phyloP scores from a whole-genome alignment of 2,113 vertebrate genomes.

The Peucedramus taeniatus region DNA sequence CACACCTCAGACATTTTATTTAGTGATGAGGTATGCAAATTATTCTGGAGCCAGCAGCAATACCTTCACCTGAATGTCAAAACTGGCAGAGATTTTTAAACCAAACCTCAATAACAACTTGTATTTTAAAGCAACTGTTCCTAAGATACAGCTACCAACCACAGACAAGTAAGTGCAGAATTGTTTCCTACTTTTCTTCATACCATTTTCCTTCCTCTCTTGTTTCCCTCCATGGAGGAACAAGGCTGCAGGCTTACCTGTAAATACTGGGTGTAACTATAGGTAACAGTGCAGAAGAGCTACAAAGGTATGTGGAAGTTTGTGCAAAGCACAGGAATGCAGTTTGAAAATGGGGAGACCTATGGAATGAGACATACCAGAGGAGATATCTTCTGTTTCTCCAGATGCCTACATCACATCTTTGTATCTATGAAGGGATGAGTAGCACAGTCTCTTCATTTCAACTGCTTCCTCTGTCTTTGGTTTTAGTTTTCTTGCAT shows the following conservation, averaged over 20 bases:
- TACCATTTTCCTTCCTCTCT: background rate
- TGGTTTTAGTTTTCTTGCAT: constrained; percentile 51
- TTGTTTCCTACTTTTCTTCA: background rate
- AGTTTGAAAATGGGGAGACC: background rate
- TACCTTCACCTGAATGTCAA: constrained; percentile 70
- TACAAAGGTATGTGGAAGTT: background rate
- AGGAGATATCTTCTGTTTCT: background rate
- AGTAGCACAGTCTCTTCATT: constrained; percentile 33
- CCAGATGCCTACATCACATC: background rate
- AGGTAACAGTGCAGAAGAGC: background rate
- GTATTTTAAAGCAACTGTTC: background rate
- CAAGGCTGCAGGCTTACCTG: background rate
- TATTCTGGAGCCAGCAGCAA: constrained; percentile 64
- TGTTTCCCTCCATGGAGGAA: background rate
- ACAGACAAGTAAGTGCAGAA: background rate
- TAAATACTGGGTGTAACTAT: background rate
- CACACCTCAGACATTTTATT: constrained; percentile 64
- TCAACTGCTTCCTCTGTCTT: constrained; percentile 44
- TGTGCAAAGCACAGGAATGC: background rate
- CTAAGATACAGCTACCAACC: background rate
- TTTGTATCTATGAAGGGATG: background rate
- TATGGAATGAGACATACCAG: background rate
- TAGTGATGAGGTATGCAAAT: constrained; percentile 70
- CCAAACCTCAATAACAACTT: constrained; percentile 51
- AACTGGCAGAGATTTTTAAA: constrained; percentile 69